Percentiles rank a stretch among this genome's conserved stretches.
Evolutionary conservation across 2,888 invertebrate species (phyloP).

Genomic region (Lasioglossum lativentre): DNA sequence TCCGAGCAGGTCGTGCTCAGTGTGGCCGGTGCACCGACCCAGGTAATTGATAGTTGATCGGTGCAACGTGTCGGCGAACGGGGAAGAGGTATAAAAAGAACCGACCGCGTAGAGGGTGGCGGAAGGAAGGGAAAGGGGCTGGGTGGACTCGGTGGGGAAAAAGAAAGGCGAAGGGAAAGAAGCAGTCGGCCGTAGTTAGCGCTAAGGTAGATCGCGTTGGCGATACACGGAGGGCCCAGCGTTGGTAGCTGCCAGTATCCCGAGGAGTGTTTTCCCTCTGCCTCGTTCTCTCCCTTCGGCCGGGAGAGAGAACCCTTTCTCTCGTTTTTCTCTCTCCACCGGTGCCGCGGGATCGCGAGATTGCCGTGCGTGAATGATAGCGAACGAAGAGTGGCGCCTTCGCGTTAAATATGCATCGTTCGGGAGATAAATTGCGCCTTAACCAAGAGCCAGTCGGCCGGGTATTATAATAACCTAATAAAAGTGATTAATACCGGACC

Average conservation of each 20-base stretch:
- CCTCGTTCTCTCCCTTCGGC: constrained; percentile 8
- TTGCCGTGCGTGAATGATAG: constrained; percentile 74
- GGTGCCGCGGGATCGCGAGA: constrained; percentile 58
- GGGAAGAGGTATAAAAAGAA: constrained; percentile 29
- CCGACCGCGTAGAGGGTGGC: constrained; percentile 16
- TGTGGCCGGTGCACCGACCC: constrained; percentile 65
- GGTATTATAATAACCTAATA: constrained; percentile 81
- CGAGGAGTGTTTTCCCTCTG: constrained; percentile 33
- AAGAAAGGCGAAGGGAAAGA: constrained; percentile 21
- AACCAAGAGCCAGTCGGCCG: constrained; percentile 77
- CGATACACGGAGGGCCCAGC: constrained; percentile 60
- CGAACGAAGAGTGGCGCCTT: constrained; percentile 76
- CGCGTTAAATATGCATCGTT: constrained; percentile 78
- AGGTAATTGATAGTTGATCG: constrained; percentile 77
- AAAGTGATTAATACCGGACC: constrained; percentile 80
- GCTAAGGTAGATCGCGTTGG: constrained; percentile 71
- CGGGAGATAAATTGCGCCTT: constrained; percentile 79
- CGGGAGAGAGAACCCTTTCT: neutral
- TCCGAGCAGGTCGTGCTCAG: constrained; percentile 69
- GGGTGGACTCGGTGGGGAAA: neutral
- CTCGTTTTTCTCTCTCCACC: constrained; percentile 31
- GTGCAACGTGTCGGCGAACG: constrained; percentile 69
- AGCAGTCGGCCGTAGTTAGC: constrained; percentile 67
- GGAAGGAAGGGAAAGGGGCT: neutral
- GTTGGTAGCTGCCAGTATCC: constrained; percentile 42